Percentiles rank a stretch among this genome's conserved stretches.
Evolutionary conservation across 1,140 invertebrate species (phyloP).

Genomic region (Alviniconcha marisindica): DNA sequence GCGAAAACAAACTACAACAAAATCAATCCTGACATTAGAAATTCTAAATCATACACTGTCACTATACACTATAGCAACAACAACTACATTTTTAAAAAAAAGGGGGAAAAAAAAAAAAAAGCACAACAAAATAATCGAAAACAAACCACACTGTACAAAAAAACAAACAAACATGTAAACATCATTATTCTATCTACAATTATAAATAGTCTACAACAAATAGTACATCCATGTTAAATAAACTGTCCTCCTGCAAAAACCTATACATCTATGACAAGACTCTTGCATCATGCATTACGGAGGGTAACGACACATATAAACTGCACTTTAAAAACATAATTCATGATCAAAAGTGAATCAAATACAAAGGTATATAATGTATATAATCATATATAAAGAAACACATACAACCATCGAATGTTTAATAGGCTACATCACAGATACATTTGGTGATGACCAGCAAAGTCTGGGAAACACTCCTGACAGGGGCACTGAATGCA

Average conservation of each 20-base stretch:
- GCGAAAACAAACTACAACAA: not conserved
- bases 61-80: not conserved
- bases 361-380: too few relatives aligned
- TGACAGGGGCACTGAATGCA: not conserved
- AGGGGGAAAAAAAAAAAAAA: not conserved
- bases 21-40: not conserved
- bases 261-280: not conserved
- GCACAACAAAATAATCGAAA: not conserved
- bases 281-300: not conserved
- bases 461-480: not conserved
- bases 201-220: too few relatives aligned
- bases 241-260: too few relatives aligned
- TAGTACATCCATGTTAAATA: too few relatives aligned
- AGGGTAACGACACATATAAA: too few relatives aligned
- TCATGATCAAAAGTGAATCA: too few relatives aligned
- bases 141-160: not conserved
- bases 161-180: too few relatives aligned
- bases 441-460: not conserved
- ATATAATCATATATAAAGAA: too few relatives aligned
- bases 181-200: too few relatives aligned
- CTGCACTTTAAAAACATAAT: too few relatives aligned
- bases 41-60: too few relatives aligned
- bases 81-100: not conserved
- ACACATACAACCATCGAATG: not conserved
- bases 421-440: not conserved